Conservation (phyloP, 2,113 vertebrate genomes). For the Sterrhoptilus dennistouni region DNA sequence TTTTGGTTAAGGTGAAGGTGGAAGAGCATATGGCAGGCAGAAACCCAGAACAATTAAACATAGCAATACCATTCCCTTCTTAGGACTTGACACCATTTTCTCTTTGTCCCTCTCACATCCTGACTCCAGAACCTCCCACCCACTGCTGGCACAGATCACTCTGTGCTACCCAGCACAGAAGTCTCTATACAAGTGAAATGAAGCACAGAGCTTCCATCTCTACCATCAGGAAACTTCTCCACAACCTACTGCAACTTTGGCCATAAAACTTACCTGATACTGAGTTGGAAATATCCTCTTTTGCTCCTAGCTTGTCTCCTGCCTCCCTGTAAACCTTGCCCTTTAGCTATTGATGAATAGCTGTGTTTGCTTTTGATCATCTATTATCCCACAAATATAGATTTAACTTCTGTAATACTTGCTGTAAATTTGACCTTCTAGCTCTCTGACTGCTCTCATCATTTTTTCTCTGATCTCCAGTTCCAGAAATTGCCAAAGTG, state of each 20-base stretch:
- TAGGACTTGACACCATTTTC: not conserved
- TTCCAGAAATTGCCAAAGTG: constrained; percentile 35
- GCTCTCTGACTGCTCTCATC: constrained; percentile 9
- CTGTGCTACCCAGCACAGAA: not conserved
- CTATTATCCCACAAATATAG: constrained; percentile 38
- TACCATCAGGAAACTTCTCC: not conserved
- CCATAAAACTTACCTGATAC: not conserved
- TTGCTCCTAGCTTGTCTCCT: not conserved
- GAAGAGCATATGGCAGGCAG: not conserved
- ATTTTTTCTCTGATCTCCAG: constrained; percentile 28
- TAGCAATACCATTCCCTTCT: not conserved
- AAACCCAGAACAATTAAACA: not conserved
- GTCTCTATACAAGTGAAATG: not conserved
- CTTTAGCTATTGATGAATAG: constrained; percentile 55
- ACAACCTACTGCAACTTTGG: not conserved
- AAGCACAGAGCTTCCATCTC: not conserved
- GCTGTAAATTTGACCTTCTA: constrained; percentile 48
- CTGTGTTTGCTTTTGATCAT: constrained; percentile 18
- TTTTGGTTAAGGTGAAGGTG: not conserved
- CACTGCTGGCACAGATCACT: not conserved
- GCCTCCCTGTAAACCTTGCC: not conserved
- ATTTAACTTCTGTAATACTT: constrained; percentile 53
- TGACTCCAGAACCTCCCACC: not conserved
- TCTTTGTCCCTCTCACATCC: not conserved
- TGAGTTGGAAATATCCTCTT: not conserved